phyloP scores from a whole-genome alignment of 2,797 vertebrate genomes.

The Sebastiscus tertius region DNA sequence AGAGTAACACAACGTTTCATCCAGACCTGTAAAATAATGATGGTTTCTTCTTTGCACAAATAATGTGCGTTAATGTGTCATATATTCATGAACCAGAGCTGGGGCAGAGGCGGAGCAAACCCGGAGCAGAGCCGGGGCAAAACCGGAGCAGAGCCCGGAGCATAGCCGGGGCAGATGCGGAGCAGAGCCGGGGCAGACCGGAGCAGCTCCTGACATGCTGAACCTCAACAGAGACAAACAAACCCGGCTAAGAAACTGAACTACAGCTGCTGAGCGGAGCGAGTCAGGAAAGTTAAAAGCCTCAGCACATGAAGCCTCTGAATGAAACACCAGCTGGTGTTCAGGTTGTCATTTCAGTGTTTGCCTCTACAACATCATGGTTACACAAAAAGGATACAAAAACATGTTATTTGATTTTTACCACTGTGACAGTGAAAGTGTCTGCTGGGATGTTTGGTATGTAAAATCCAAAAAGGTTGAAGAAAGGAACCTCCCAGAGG shows the following conservation, averaged over 20 bases:
- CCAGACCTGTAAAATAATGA: neutral
- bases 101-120: neutral
- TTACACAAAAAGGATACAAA: neutral
- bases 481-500: neutral
- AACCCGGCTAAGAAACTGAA: constrained; percentile 8
- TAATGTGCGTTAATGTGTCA: neutral
- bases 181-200: no score
- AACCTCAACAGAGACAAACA: constrained; percentile 38
- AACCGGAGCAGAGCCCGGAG: neutral
- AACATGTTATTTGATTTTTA: constrained; percentile 3
- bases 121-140: no score
- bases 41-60: neutral
- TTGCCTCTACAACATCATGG: neutral
- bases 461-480: neutral
- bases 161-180: no score
- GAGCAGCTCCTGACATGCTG: constrained; percentile 29
- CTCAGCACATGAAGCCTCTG: constrained; percentile 10
- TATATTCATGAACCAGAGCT: neutral
- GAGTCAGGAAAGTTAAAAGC: neutral
- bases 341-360: neutral
- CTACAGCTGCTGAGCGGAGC: constrained; percentile 16
- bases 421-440: neutral
- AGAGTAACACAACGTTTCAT: neutral
- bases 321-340: neutral
- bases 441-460: neutral